Base-by-base conservation (phyloP, 2,888 invertebrate species). In the Odontomyia ornata region DNA sequence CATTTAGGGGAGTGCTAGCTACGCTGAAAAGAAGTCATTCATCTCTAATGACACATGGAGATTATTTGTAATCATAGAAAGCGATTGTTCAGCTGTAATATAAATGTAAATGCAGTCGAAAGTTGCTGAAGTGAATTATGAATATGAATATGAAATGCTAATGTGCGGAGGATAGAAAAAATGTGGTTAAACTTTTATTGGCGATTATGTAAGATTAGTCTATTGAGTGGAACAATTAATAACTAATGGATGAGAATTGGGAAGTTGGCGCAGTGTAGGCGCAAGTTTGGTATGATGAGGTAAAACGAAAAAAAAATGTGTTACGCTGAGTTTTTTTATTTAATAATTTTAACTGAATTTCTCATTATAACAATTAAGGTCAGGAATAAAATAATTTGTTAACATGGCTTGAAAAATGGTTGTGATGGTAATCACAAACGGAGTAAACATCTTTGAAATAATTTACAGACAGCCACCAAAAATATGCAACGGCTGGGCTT, bases 91-190 rank as follows among this genome's bases (percentile, higher is more conserved):
- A 46, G 23, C 67, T n/a, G 21, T 15, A 67, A 46, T 2, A 27
- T 18, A 36, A 25, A 67, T 46, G 28, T 67, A 67, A 60, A 60
- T 21, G 64, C 23, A 67, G 60, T 27, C 27, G 25, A 67, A 71
- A 47, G n/a, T 71, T 30, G 46, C 52, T 36, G 9, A 36, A 1
- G 52, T 52, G 52, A 52, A 25, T 25, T 67, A 67, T 64, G 64
- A 64, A 30, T 67, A 67, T 64, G 64, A 64, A 30, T 67, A 36
- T 67, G 67, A 67, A 67, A 67, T 67, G 36, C 21, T 67, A 67
- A 67, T 67, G 67, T 43, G 36, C 21, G 46, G 5, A 30, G 18
- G 30, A 43, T 21, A 43, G 9, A 36, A 36, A 36, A 36, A 36
- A 36, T 36, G 9, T 36, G 3, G 36, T 9, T 36, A 9, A 36